Evolutionary conservation across 2,888 invertebrate genomes (phyloP).

Genomic region (Isotomurus palustris): DNA sequence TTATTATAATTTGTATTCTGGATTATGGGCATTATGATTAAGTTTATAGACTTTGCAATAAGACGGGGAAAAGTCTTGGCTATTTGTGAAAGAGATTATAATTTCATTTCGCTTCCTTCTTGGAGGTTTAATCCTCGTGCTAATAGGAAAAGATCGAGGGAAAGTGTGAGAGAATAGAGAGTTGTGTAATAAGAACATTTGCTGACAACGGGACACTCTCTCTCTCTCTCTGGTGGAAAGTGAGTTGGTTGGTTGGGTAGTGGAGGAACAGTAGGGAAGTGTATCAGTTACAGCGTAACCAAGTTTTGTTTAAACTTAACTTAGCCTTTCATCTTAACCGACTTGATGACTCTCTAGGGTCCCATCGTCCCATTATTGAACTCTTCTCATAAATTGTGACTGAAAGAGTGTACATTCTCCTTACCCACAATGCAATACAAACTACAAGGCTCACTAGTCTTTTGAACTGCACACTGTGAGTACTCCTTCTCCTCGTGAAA

Average conservation of each 20-base stretch:
- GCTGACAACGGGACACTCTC: not conserved
- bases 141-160: too few species aligned
- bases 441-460: too few species aligned
- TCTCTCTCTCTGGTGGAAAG: not conserved
- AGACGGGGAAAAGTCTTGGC: too few species aligned
- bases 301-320: slow-evolving; percentile 9
- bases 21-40: not conserved
- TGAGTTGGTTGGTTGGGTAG: not conserved
- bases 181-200: too few species aligned
- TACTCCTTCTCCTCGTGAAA: too few species aligned
- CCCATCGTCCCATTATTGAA: slow-evolving; percentile 12
- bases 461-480: too few species aligned
- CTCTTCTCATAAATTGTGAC: slow-evolving; percentile 4
- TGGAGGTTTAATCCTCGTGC: too few species aligned
- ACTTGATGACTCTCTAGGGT: slow-evolving; percentile 9
- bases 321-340: slow-evolving; percentile 8
- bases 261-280: not conserved
- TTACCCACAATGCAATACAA: too few species aligned
- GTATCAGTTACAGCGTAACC: not conserved
- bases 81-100: too few species aligned
- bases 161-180: too few species aligned
- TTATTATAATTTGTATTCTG: not conserved
- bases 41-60: not conserved
- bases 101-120: too few species aligned
- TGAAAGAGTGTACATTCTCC: not conserved